phyloP scores from a whole-genome alignment of 2,888 invertebrate species.

The Alcis repandata region DNA sequence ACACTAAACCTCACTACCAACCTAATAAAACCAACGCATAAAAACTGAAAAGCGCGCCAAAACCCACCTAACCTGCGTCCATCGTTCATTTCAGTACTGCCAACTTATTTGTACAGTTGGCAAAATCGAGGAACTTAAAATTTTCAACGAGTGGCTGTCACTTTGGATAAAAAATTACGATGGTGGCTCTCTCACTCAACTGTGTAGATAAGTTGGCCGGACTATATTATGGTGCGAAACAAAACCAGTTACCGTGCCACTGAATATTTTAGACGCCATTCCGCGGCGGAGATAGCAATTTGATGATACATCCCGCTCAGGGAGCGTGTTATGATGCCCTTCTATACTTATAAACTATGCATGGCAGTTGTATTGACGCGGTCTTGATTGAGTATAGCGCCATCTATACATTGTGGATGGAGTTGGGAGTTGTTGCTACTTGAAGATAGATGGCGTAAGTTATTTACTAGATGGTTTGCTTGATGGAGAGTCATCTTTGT shows the following conservation, averaged over 20 bases:
- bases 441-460: slow-evolving; percentile 55
- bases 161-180: not conserved
- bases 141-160: not conserved
- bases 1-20: slow-evolving; percentile 35
- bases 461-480: not conserved
- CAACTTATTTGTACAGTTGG: not conserved
- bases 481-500: no score
- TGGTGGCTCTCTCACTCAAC: not conserved
- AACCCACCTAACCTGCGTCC: slow-evolving; percentile 53
- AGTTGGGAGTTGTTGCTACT: slow-evolving; percentile 52
- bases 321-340: slow-evolving; percentile 74
- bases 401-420: slow-evolving; percentile 59
- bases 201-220: slow-evolving; percentile 12
- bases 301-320: slow-evolving; percentile 74
- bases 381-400: slow-evolving; percentile 60
- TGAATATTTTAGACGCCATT: slow-evolving; percentile 83
- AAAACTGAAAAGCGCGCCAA: slow-evolving; percentile 53
- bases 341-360: slow-evolving; percentile 74
- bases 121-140: not conserved
- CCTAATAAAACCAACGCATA: slow-evolving; percentile 44
- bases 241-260: slow-evolving; percentile 77
- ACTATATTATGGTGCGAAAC: slow-evolving; percentile 63
- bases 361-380: slow-evolving; percentile 74
- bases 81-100: slow-evolving; percentile 65
- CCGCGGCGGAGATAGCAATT: slow-evolving; percentile 73